Conservation (phyloP, 2,888 invertebrate genomes). For the Imbricaverruca yamaguchii region DNA sequence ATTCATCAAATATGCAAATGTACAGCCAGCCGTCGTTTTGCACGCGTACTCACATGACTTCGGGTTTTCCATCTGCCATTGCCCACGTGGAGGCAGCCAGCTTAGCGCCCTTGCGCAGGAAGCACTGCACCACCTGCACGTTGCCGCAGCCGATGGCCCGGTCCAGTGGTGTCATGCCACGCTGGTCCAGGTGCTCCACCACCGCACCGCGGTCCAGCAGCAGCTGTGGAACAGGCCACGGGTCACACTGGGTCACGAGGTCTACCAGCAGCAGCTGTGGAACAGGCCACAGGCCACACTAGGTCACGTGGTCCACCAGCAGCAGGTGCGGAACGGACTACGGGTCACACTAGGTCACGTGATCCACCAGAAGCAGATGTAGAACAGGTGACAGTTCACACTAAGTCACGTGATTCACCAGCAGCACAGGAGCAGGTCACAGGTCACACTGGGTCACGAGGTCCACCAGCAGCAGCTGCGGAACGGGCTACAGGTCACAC, state of each 20-base stretch:
- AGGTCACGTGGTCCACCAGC: constrained; percentile 46
- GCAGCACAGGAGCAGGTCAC: background rate
- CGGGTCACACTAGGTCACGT: too few species aligned
- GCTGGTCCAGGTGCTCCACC: constrained; percentile 83
- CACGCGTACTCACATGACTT: constrained; percentile 61
- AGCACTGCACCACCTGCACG: constrained; percentile 80
- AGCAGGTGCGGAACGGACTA: constrained; percentile 52
- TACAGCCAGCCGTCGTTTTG: too few species aligned
- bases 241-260: too few species aligned
- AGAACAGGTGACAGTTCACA: background rate
- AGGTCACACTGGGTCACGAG: too few species aligned
- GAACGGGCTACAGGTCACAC: background rate
- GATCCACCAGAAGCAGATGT: constrained; percentile 61
- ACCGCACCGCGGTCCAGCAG: constrained; percentile 81
- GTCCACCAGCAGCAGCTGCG: constrained; percentile 61
- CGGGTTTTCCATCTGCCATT: constrained; percentile 90
- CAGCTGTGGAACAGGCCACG: constrained; percentile 48
- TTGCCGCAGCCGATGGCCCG: constrained; percentile 87
- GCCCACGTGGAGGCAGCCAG: constrained; percentile 95
- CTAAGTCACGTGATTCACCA: too few species aligned
- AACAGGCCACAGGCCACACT: background rate
- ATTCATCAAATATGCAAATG: too few species aligned
- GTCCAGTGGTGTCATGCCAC: constrained; percentile 86
- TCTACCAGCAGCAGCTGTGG: constrained; percentile 61
- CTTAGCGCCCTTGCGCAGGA: constrained; percentile 88